A percentile compares a stretch with the other conserved stretches of the same genome.
phyloP scores from a whole-genome alignment of 2,113 vertebrate genomes.

The Chionomys nivalis region DNA sequence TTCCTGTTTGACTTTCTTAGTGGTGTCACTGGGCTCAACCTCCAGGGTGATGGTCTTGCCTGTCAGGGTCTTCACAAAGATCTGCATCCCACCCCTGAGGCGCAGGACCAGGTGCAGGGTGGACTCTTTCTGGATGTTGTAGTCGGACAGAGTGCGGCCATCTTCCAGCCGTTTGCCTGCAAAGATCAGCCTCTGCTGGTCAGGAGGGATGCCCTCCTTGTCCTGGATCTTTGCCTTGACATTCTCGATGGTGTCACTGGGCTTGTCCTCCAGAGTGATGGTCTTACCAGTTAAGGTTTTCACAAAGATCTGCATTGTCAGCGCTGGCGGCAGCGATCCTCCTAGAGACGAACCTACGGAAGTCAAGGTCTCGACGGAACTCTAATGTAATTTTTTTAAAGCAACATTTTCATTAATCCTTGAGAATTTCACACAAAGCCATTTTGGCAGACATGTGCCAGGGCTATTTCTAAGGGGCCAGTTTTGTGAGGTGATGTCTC shows the following conservation, averaged over 20 bases:
- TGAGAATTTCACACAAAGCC: background rate
- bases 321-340: no score
- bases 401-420: background rate
- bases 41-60: no score
- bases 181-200: conserved; percentile 8
- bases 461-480: background rate
- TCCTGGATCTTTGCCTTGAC: conserved; percentile 7
- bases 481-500: conserved; percentile 2
- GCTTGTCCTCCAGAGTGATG: background rate
- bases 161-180: no score
- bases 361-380: no score
- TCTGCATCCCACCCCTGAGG: no score
- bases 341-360: no score
- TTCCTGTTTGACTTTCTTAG: conserved; percentile 47
- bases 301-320: conserved; percentile 83
- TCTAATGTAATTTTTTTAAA: background rate
- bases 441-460: background rate
- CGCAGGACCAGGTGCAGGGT: no score
- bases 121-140: no score
- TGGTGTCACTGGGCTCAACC: background rate
- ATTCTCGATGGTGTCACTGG: background rate
- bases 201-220: background rate
- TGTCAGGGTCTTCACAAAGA: no score
- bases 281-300: conserved; percentile 82
- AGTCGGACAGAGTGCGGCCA: no score